Evolutionary conservation across 2,113 vertebrate species (phyloP), one percentile per base, ranked within the genome.

Genomic region (Reinhardtius hippoglossoides): DNA sequence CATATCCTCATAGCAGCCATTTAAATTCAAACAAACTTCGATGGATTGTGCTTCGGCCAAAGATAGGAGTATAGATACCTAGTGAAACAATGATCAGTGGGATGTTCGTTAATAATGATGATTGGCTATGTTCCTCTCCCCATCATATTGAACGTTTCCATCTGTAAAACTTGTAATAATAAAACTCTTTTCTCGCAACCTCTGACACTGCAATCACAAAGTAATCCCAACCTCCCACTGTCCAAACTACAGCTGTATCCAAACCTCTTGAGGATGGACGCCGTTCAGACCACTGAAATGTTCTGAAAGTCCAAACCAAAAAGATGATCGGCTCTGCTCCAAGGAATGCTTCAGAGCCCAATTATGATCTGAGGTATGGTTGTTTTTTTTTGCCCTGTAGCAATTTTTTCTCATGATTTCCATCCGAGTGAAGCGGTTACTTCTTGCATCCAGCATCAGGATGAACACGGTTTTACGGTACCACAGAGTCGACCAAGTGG

Each of bases 231-330:
- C 42, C 76, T 73, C 85, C 84, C 71, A 52, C 74, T 81, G 67
- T 83, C 86, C 77, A 35, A 72, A 84, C 76, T 80, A 50, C 83
- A 80, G 86, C 78, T 86, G 80, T 78, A 83, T 88, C 72, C 82
- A 88, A 86, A 78, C 78, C 86, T 83, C 85, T 71, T 59, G 79
- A 76, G 75, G 84, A 74, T 52, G 75, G 77, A 88, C 7, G 0
- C 75, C 12, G 67, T 81, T 84, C 78, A 88, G 78, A 87, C 89
- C 82, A 70, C 85, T 74, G 72, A 88, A 89, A 87, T 83, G 80
- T 77, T 79, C 73, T 70, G 37, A 70, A 58, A 66, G 75, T 86
- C 78, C 82, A 86, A 89, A 83, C 85, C 87, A 84, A 67, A 42
- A 42, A 64, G 76, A 75, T 18, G 56, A 80, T 57, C 48, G 71